Conservation (phyloP, 2,888 invertebrate genomes). For the Anarsia innoxiella region DNA sequence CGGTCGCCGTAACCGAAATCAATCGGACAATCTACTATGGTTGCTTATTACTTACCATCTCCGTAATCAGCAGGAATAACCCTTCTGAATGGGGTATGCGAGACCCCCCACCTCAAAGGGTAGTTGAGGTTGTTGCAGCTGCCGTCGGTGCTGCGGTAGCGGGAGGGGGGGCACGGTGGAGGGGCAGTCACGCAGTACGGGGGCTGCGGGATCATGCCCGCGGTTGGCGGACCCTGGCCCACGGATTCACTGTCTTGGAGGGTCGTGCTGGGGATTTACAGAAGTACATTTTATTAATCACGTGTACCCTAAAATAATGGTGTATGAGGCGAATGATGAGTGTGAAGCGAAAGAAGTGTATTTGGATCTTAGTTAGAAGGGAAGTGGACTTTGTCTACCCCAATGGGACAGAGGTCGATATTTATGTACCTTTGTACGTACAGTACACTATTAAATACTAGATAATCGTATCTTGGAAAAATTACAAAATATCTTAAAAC, state of each 20-base stretch:
- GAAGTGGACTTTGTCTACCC: too few relatives aligned
- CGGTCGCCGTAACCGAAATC: too few relatives aligned
- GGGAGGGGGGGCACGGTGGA: slow-evolving; percentile 55
- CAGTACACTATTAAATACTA: too few relatives aligned
- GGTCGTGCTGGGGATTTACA: slow-evolving; percentile 40
- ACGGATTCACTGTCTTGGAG: slow-evolving; percentile 31
- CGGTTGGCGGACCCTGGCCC: slow-evolving; percentile 48
- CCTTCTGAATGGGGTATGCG: slow-evolving; percentile 83
- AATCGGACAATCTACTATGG: too few relatives aligned
- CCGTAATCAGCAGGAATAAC: slow-evolving; percentile 84
- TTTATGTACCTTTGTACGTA: too few relatives aligned
- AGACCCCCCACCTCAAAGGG: slow-evolving; percentile 80
- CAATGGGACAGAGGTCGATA: too few relatives aligned
- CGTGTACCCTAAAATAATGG: too few relatives aligned
- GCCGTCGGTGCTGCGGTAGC: slow-evolving; percentile 82
- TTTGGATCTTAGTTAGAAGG: too few relatives aligned
- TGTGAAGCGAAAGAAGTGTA: too few relatives aligned
- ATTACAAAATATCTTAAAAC: too few relatives aligned
- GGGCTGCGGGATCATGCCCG: slow-evolving; percentile 43
- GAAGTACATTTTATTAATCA: background rate
- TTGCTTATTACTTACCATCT: slow-evolving; percentile 83
- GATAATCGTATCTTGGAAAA: too few relatives aligned
- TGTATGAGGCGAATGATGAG: too few relatives aligned
- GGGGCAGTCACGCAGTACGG: slow-evolving; percentile 38
- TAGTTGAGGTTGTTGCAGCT: slow-evolving; percentile 83